A percentile compares a stretch with the other conserved stretches of the same genome.
Conservation (phyloP, 2,797 vertebrate species). For the Clarias pachynema region DNA sequence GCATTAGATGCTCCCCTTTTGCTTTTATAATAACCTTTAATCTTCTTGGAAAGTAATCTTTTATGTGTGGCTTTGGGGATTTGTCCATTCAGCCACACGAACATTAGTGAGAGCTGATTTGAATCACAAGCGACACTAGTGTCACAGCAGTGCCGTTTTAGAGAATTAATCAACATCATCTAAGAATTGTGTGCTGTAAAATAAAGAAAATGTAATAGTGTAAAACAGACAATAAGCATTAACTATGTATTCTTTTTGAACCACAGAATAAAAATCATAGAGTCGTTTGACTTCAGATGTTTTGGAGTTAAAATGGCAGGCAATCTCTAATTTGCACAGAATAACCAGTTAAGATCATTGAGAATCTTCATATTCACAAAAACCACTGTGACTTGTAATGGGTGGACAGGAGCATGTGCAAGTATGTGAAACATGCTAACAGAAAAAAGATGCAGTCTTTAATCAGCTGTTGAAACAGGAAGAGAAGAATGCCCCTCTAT, state of each 20-base stretch:
- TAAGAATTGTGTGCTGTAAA: too few relatives aligned
- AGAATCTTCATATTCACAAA: not conserved
- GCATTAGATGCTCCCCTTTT: not conserved
- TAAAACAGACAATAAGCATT: not conserved
- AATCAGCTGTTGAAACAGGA: conserved; percentile 60
- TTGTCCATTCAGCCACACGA: not conserved
- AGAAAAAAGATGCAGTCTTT: conserved; percentile 53
- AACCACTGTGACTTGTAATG: conserved; percentile 35
- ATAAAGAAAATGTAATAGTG: not conserved
- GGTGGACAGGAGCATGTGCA: conserved; percentile 24
- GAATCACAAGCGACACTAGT: not conserved
- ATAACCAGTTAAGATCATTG: not conserved
- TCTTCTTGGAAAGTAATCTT: not conserved
- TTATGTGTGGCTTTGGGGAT: not conserved
- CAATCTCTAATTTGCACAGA: not conserved
- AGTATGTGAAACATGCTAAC: conserved; percentile 47
- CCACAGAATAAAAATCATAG: not conserved
- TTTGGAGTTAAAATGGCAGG: not conserved
- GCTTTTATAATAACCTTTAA: conserved; percentile 1
- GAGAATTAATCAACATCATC: not conserved
- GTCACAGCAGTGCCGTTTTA: not conserved
- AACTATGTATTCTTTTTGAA: not conserved
- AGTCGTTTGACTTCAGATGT: not conserved
- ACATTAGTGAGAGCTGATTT: not conserved
- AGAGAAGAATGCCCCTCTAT: conserved; percentile 64